Conservation (phyloP, 92 coral and sea anemone species). For the Siderastrea radians region DNA sequence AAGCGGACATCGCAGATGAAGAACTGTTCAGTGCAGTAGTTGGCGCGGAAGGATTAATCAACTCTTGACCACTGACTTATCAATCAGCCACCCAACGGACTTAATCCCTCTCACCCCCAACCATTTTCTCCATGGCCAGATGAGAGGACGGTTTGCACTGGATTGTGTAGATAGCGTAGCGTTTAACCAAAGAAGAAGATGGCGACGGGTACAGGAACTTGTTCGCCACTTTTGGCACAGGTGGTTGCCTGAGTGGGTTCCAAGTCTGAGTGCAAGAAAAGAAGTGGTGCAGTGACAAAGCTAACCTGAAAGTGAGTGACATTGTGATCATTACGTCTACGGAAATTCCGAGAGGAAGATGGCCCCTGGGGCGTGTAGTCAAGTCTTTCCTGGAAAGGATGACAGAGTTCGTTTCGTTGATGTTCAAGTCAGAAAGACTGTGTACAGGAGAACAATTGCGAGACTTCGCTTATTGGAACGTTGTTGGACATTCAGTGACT, state of each 20-base stretch:
- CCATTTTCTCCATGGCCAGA: constrained; percentile 66
- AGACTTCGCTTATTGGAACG: not conserved
- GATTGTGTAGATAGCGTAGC: constrained; percentile 9
- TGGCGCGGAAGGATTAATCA: constrained; percentile 66
- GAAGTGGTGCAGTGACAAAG: not conserved
- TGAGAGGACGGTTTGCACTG: constrained; percentile 66
- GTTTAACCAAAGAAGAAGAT: constrained; percentile 42
- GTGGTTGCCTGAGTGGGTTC: constrained; percentile 54
- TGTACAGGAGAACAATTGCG: not conserved
- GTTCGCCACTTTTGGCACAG: constrained; percentile 40
- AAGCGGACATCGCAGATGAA: constrained; percentile 54
- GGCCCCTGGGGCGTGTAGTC: constrained; percentile 37
- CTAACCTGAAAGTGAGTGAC: constrained; percentile 20
- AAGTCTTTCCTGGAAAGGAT: constrained; percentile 11
- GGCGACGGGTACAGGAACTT: constrained; percentile 38
- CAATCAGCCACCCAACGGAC: constrained; percentile 59
- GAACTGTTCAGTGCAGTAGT: constrained; percentile 59
- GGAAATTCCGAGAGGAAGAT: constrained; percentile 27
- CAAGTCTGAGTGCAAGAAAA: constrained; percentile 17
- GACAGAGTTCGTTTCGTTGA: constrained; percentile 25
- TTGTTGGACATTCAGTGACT: not conserved
- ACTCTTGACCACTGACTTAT: constrained; percentile 57
- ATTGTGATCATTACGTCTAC: constrained; percentile 10
- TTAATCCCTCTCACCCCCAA: constrained; percentile 56
- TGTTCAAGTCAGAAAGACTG: constrained; percentile 8